Evolutionary conservation across 1,140 invertebrate genomes (phyloP).

Genomic region (Listronotus oregonensis): DNA sequence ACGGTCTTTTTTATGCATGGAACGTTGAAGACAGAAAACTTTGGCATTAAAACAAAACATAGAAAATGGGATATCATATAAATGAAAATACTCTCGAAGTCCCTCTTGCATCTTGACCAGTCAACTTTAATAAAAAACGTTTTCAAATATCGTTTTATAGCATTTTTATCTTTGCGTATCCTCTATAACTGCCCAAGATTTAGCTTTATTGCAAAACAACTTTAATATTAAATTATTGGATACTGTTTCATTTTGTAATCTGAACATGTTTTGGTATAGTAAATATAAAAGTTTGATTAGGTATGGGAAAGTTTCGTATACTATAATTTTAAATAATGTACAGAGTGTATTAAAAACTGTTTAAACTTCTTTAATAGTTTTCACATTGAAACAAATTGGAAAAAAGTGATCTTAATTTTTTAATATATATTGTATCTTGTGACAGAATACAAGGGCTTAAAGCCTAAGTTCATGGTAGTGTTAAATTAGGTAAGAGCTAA

Average conservation of each 20-base stretch:
- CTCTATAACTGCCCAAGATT: constrained; percentile 23
- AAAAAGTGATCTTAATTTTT: no score
- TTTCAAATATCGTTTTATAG: constrained; percentile 29
- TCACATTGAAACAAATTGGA: no score
- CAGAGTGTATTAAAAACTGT: no score
- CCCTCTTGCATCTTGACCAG: constrained; percentile 21
- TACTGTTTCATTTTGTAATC: not conserved
- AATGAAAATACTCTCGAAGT: constrained; percentile 16
- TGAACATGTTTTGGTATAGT: no score
- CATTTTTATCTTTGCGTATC: constrained; percentile 2
- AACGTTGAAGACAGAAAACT: constrained; percentile 22
- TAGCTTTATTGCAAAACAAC: constrained; percentile 28
- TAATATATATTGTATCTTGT: no score
- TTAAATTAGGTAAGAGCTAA: no score
- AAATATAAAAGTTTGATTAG: no score
- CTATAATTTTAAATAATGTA: no score
- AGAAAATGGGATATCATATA: constrained; percentile 26
- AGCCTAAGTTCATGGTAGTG: no score
- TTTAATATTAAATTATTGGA: constrained; percentile 31
- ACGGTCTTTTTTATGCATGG: constrained; percentile 27
- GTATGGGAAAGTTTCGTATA: no score
- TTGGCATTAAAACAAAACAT: constrained; percentile 29
- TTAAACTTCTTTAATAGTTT: no score
- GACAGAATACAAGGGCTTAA: no score
- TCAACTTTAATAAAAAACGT: constrained; percentile 13